Evolutionary conservation across 2,113 vertebrate species (phyloP).

Genomic region (Pampusana beccarii): DNA sequence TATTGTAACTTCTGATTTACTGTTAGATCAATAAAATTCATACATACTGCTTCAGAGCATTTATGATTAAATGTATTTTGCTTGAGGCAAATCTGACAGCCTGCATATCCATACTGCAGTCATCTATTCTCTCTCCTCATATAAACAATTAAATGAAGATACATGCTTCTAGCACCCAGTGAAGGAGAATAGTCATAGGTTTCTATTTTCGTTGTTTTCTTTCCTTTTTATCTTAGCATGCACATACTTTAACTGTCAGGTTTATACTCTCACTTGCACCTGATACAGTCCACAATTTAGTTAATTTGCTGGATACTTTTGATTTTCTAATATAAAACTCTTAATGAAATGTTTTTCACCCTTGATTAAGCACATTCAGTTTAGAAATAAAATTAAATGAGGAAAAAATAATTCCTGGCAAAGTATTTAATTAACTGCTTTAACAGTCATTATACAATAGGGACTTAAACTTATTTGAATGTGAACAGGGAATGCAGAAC

Average conservation of each 20-base stretch:
- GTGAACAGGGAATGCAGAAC: not conserved
- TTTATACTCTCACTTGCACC: not conserved
- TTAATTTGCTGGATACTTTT: not conserved
- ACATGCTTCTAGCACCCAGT: not conserved
- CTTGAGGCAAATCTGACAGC: not conserved
- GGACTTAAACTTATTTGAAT: not conserved
- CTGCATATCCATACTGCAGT: not conserved
- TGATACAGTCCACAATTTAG: not conserved
- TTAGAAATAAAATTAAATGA: conserved; percentile 14
- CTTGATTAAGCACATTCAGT: conserved; percentile 18
- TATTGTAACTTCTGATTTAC: conserved; percentile 41
- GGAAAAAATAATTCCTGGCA: not conserved
- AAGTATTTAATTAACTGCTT: conserved; percentile 25
- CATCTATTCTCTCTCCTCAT: not conserved
- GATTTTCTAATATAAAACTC: not conserved
- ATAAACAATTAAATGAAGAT: not conserved
- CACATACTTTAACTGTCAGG: not conserved
- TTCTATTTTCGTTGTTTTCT: not conserved
- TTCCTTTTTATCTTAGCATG: not conserved
- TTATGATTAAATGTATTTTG: not conserved
- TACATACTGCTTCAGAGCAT: not conserved
- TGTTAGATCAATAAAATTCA: not conserved
- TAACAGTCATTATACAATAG: not conserved
- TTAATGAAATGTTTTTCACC: not conserved
- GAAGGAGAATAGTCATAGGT: not conserved